phyloP scores from a whole-genome alignment of 2,113 vertebrate species.

The Catharus fuscescens region DNA sequence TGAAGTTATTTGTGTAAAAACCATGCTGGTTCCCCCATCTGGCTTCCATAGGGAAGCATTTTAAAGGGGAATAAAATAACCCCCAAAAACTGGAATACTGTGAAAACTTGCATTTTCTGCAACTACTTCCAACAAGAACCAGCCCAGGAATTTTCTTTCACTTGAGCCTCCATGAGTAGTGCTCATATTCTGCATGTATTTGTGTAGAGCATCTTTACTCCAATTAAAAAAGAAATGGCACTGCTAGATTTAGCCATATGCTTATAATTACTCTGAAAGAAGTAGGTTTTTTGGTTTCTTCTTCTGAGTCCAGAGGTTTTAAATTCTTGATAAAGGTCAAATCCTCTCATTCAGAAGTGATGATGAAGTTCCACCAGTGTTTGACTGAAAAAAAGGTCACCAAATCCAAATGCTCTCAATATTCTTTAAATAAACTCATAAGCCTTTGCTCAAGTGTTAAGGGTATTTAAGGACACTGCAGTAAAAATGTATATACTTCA shows the following conservation, averaged over 20 bases:
- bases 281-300: background rate
- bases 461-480: conserved; percentile 18
- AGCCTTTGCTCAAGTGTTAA: background rate
- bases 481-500: background rate
- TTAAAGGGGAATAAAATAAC: background rate
- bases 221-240: conserved; percentile 6
- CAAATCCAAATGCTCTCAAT: conserved; percentile 5
- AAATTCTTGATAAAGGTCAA: conserved; percentile 40
- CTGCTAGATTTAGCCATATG: background rate
- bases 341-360: background rate
- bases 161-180: background rate
- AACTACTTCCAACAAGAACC: background rate
- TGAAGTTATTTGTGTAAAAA: background rate
- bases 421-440: conserved; percentile 8
- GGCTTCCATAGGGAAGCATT: background rate
- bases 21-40: background rate
- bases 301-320: conserved; percentile 3
- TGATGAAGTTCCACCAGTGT: background rate
- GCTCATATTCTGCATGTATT: background rate
- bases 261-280: background rate
- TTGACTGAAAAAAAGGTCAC: conserved; percentile 40
- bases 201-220: background rate
- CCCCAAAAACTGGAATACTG: background rate
- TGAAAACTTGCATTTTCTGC: background rate
- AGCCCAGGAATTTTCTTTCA: background rate